These are phyloP conservation scores for Dicycla oo DNA, from an alignment of 2,888 invertebrate genomes.

Conservation along the genomic window DNA sequence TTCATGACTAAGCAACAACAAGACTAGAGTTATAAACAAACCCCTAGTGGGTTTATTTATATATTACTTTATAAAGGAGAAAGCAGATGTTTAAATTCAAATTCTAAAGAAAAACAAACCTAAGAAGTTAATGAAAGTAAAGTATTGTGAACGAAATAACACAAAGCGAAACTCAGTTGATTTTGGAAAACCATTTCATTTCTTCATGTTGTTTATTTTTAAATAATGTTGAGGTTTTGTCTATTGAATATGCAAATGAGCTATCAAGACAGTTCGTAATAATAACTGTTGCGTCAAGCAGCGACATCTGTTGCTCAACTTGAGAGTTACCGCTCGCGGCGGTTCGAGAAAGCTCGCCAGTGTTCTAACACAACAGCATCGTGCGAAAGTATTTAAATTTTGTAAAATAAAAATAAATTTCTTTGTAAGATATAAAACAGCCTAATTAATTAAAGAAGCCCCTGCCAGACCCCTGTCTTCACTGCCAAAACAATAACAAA, in stretches of 20 bases:
- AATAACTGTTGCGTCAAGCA: too few species aligned
- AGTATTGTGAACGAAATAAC: constrained; percentile 3
- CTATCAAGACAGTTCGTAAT: neutral
- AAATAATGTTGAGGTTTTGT: neutral
- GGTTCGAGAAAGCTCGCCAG: too few species aligned
- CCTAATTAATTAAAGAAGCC: too few species aligned
- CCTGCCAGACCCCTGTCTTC: too few species aligned
- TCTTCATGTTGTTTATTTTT: neutral
- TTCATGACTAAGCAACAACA: neutral
- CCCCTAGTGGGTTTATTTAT: too few species aligned
- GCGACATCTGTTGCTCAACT: too few species aligned
- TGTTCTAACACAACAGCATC: too few species aligned
- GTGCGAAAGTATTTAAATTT: too few species aligned
- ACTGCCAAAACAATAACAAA: too few species aligned
- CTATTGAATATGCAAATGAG: neutral
- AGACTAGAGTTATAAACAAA: neutral
- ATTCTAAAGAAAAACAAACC: constrained; percentile 3
- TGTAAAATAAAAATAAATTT: too few species aligned
- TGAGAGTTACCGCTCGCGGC: too few species aligned
- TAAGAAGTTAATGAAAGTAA: neutral
- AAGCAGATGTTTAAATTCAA: constrained; percentile 16
- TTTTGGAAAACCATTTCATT: constrained; percentile 1
- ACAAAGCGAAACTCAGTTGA: neutral
- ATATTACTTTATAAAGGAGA: neutral
- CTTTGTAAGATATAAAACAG: too few species aligned